Evolutionary conservation across 2,797 vertebrate species (phyloP).

Genomic region (Balearica regulorum): DNA sequence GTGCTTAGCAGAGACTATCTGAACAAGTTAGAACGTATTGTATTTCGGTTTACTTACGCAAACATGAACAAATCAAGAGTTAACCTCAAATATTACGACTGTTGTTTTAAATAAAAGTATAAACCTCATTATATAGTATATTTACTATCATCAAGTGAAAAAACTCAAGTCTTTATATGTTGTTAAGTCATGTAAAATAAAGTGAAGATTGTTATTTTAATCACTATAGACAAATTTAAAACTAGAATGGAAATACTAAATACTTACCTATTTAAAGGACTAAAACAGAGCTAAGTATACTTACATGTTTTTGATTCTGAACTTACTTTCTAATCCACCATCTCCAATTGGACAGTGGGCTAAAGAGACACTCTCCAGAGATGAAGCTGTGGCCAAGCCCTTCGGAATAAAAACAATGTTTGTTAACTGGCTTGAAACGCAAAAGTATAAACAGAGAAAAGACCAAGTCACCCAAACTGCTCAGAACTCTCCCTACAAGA

Average conservation of each 20-base stretch:
- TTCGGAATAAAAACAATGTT: constrained; percentile 62
- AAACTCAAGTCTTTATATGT: background rate
- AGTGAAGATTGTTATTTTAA: background rate
- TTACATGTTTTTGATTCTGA: background rate
- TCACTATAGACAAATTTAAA: background rate
- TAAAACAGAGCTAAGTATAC: background rate
- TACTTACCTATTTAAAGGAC: background rate
- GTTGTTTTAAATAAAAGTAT: background rate
- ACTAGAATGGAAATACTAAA: background rate
- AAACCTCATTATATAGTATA: background rate
- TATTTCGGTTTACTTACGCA: background rate
- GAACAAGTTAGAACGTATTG: background rate
- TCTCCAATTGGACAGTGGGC: constrained; percentile 90
- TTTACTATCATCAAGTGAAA: background rate
- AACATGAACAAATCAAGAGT: background rate
- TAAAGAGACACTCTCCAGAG: constrained; percentile 86
- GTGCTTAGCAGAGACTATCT: background rate
- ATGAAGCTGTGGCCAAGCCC: constrained; percentile 84
- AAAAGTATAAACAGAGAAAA: background rate
- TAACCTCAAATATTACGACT: background rate
- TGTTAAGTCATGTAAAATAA: background rate
- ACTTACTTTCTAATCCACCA: constrained; percentile 90
- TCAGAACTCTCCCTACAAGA: background rate
- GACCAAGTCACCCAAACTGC: background rate
- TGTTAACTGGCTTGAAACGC: background rate